Conservation (phyloP, 2,113 vertebrate species). For the Microcebus ravelobensis region DNA sequence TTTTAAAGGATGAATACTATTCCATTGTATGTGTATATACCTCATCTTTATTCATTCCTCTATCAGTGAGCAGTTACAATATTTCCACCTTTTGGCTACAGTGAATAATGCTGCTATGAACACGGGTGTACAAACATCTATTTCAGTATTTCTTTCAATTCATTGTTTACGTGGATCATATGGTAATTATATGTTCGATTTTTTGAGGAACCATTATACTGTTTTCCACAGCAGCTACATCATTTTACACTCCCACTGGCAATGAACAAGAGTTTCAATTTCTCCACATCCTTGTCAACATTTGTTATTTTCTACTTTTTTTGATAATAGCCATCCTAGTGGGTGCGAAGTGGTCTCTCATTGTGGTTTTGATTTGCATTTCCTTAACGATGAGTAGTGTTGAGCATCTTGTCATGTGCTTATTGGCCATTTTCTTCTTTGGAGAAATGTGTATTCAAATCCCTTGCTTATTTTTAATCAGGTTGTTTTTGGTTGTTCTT, state of each 20-base stretch:
- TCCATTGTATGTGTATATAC: background rate
- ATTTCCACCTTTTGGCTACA: background rate
- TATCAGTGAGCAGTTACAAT: background rate
- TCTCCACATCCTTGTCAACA: background rate
- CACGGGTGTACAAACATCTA: background rate
- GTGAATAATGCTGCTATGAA: background rate
- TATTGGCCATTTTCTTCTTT: background rate
- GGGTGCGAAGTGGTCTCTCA: background rate
- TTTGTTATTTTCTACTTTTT: background rate
- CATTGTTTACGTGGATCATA: background rate
- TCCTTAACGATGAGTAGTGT: background rate
- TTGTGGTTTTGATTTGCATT: constrained; percentile 8
- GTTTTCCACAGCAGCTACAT: background rate
- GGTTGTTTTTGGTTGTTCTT: background rate
- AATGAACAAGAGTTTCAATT: background rate
- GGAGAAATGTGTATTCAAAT: background rate
- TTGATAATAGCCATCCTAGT: background rate
- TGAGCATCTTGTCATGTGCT: background rate
- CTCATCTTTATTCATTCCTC: background rate
- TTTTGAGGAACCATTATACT: background rate
- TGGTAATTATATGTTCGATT: background rate
- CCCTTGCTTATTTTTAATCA: background rate
- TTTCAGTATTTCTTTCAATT: background rate
- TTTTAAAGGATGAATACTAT: background rate
- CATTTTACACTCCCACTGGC: background rate